Base-by-base conservation (phyloP, 2,888 invertebrate species). In the Nemotelus pantherinus region DNA sequence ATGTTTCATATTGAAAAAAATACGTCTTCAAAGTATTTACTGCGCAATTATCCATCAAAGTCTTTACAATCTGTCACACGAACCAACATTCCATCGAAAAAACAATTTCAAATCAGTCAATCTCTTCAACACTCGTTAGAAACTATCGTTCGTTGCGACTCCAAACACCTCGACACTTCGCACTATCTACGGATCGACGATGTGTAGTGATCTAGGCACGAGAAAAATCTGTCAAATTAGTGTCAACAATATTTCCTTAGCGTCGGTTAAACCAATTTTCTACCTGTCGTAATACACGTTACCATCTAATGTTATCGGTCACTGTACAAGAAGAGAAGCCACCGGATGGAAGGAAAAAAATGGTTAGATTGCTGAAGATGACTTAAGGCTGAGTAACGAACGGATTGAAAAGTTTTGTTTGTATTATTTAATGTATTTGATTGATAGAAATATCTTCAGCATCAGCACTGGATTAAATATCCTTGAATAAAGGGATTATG, bases 181-280 rank as follows among this genome's bases (percentile, higher is more conserved):
- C 74, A 39, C 74, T 48, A 58, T 60, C 63, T 50, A 50, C 60
- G 47, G 6, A 4, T 10, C 10, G 41, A 47, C 60, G 60, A 70
- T 55, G 50, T 67, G 70, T 70, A 55, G 55, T 63, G 60, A 60
- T 74, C 74, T 63, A 25, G 41, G 9, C 74, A 60, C 74, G 43
- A 60, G 74, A 74, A 74, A 48, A 74, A 74, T 60, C 74, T 60
- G 74, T 74, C 74, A 74, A 74, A 74, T 74, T 74, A 74, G 74
- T 74, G 74, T 74, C 74, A 74, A 48, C 74, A 60, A 74, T 70
- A 70, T 74, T 74, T 74, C 74, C 74, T 74, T 74, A 74, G 41
- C 63, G 74, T 74, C 63, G n/a, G 48, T 41, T 63, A 74, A 74
- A 74, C 74, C 74, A 74, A 74, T 74, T 74, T 74, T 74, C 74